phyloP scores from a whole-genome alignment of 2,888 invertebrate genomes.

The Diplolepis rosae region DNA sequence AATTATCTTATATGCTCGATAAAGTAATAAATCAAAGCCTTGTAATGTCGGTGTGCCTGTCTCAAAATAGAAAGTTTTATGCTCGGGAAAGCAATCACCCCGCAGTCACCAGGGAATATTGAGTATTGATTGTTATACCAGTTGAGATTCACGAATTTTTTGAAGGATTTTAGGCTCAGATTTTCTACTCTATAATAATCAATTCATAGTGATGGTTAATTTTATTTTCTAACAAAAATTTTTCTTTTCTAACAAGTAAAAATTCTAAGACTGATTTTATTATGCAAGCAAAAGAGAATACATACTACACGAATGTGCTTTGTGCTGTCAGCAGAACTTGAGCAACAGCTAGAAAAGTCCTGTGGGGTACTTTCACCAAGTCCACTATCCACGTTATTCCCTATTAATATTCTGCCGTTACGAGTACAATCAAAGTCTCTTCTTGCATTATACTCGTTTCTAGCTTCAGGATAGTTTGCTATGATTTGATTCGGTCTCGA shows the following conservation, averaged over 20 bases:
- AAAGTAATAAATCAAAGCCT: slow-evolving; percentile 15
- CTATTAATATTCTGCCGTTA: slow-evolving; percentile 68
- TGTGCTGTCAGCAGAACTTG: slow-evolving; percentile 72
- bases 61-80: neutral
- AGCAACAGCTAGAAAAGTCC: slow-evolving; percentile 73
- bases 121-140: slow-evolving; percentile 14
- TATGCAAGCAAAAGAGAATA: slow-evolving; percentile 53
- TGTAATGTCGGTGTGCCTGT: neutral
- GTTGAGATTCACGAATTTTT: slow-evolving; percentile 13
- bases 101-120: slow-evolving; percentile 13
- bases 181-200: neutral
- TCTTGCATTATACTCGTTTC: slow-evolving; percentile 65
- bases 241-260: neutral
- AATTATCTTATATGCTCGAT: neutral
- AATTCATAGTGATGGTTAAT: neutral
- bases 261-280: neutral
- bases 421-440: slow-evolving; percentile 68
- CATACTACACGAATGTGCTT: slow-evolving; percentile 70
- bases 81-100: slow-evolving; percentile 10
- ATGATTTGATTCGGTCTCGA: slow-evolving; percentile 59
- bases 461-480: slow-evolving; percentile 62
- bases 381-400: slow-evolving; percentile 70
- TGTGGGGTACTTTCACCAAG: slow-evolving; percentile 72
- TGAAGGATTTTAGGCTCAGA: neutral
- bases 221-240: neutral